These are phyloP conservation scores for Itoplectis maculator DNA, from an alignment of 2,888 invertebrate species.

Conservation along the genomic window DNA sequence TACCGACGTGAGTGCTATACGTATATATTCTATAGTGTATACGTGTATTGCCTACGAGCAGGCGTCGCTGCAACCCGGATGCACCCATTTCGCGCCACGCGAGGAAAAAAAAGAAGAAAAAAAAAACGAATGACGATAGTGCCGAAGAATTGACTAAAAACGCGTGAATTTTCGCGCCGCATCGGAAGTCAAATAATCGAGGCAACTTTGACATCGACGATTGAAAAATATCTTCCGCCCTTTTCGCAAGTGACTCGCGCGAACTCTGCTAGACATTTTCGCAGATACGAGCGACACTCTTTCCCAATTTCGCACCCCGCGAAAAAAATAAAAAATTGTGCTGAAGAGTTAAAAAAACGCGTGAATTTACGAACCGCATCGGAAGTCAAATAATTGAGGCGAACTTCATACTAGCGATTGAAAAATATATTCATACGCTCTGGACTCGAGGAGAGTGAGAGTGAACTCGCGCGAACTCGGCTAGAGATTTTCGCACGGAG, in stretches of 20 bases:
- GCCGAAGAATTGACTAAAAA: neutral
- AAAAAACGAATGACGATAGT: neutral
- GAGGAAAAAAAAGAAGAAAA: neutral
- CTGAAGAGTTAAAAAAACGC: neutral
- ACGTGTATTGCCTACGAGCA: neutral
- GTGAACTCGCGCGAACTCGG: too few relatives aligned
- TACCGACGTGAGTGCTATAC: too few relatives aligned
- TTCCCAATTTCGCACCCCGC: neutral
- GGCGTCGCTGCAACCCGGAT: constrained; percentile 1
- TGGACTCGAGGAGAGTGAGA: too few relatives aligned
- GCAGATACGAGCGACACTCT: too few relatives aligned
- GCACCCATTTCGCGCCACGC: neutral
- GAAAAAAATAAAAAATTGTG: neutral
- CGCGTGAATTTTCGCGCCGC: neutral
- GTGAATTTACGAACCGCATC: too few relatives aligned
- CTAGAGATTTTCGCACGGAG: constrained; percentile 1
- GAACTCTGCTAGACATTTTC: too few relatives aligned
- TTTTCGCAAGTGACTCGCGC: too few relatives aligned
- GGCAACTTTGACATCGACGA: too few relatives aligned
- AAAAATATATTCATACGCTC: too few relatives aligned
- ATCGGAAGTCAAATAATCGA: neutral
- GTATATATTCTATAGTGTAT: too few relatives aligned
- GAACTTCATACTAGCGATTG: too few relatives aligned
- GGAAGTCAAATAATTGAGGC: neutral
- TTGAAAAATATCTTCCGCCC: too few relatives aligned